These are phyloP conservation scores for Thamnophis sirtalis DNA, from an alignment of 2,113 vertebrate species.

Conservation along the genomic window DNA sequence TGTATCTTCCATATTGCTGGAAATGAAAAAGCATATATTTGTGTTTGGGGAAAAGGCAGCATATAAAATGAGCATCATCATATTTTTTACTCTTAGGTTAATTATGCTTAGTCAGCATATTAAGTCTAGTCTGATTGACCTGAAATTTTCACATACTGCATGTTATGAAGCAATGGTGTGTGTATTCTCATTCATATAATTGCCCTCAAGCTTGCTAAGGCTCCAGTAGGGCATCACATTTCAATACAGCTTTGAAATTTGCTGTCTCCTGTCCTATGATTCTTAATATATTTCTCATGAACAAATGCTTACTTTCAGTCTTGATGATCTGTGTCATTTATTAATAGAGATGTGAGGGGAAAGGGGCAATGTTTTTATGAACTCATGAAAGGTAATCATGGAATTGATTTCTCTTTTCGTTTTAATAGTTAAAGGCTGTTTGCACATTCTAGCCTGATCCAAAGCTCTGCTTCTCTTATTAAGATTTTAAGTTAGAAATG, in stretches of 20 bases:
- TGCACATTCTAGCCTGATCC: not conserved
- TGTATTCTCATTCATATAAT: conserved; percentile 3
- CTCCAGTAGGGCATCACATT: conserved; percentile 20
- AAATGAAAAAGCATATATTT: not conserved
- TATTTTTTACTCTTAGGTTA: not conserved
- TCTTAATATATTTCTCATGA: conserved; percentile 14
- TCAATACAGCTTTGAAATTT: conserved; percentile 39
- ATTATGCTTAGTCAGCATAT: conserved; percentile 3
- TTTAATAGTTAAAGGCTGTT: not conserved
- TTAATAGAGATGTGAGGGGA: not conserved
- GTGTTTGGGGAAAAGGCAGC: not conserved
- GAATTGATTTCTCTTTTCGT: not conserved
- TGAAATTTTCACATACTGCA: conserved; percentile 3
- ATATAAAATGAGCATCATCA: not conserved
- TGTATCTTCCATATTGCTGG: not conserved
- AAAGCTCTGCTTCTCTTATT: not conserved
- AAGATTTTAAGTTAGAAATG: not conserved
- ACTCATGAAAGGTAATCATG: not conserved
- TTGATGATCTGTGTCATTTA: not conserved
- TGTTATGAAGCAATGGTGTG: conserved; percentile 3
- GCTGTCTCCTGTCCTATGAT: conserved; percentile 22
- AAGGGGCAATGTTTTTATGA: not conserved
- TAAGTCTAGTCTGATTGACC: conserved; percentile 31
- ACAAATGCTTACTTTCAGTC: conserved; percentile 10
- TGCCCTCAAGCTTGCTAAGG: conserved; percentile 15